Evolutionary conservation across 2,113 vertebrate species (phyloP).

Genomic region (Oncorhynchus gorbuscha): DNA sequence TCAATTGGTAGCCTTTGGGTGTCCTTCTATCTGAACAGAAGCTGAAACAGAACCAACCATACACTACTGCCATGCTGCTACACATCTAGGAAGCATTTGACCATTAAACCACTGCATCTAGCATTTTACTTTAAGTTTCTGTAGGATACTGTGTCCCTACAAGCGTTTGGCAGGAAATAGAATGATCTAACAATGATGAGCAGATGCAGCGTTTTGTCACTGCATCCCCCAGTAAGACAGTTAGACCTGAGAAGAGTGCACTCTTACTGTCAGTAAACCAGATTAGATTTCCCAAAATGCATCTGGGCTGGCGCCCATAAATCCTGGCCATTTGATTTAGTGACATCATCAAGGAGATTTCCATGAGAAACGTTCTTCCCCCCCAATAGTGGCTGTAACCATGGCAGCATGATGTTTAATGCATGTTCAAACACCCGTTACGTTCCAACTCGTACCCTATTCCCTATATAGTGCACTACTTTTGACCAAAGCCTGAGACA

Average conservation of each 20-base stretch:
- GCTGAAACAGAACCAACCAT: background rate
- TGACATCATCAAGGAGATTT: constrained; percentile 10
- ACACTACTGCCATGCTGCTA: background rate
- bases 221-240: background rate
- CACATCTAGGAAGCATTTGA: background rate
- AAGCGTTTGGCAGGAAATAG: background rate
- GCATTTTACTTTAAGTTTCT: background rate
- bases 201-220: background rate
- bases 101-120: background rate
- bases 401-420: constrained; percentile 41
- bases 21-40: background rate
- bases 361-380: background rate
- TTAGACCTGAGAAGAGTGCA: background rate
- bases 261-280: constrained; percentile 11
- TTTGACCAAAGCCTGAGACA: background rate
- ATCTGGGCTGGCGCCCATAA: background rate
- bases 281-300: constrained; percentile 9
- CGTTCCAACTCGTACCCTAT: too few species aligned
- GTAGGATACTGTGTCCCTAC: background rate
- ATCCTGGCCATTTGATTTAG: too few species aligned
- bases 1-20: background rate
- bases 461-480: too few species aligned
- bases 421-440: too few species aligned
- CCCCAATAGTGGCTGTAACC: background rate
- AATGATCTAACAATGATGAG: background rate